phyloP scores from a whole-genome alignment of 2,113 vertebrate genomes.

The Coreoperca whiteheadi region DNA sequence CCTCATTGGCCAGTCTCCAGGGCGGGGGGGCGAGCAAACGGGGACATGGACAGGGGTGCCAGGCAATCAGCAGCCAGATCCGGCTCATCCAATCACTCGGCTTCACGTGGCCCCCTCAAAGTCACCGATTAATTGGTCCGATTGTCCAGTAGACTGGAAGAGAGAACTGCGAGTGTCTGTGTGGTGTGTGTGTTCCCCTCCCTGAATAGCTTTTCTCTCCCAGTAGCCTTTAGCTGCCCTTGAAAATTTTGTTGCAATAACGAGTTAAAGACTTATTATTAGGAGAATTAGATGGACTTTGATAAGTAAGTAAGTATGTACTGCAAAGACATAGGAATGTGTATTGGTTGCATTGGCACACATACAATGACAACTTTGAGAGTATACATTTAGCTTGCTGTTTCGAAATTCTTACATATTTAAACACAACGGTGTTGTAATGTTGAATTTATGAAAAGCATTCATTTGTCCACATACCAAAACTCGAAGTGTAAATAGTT shows the following conservation, averaged over 20 bases:
- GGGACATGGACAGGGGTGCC: constrained; percentile 84
- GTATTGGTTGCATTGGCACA: not conserved
- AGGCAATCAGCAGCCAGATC: constrained; percentile 79
- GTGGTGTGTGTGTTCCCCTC: constrained; percentile 23
- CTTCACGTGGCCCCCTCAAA: constrained; percentile 77
- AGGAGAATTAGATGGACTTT: not conserved
- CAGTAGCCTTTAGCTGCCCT: constrained; percentile 13
- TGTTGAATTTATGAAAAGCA: not conserved
- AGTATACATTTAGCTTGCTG: not conserved
- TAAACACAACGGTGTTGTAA: not conserved
- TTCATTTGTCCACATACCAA: not conserved
- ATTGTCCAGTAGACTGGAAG: constrained; percentile 86
- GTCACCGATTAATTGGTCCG: constrained; percentile 84
- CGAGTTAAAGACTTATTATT: constrained; percentile 7
- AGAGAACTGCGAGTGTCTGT: constrained; percentile 66
- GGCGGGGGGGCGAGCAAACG: constrained; percentile 78
- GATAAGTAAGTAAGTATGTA: not conserved
- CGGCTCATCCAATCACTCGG: constrained; percentile 56
- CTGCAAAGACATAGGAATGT: not conserved
- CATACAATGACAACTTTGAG: not conserved
- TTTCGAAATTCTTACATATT: not conserved
- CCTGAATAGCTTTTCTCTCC: constrained; percentile 31
- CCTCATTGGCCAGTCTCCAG: constrained; percentile 86
- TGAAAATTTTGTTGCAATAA: not conserved
- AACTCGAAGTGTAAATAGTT: not conserved